Base-by-base conservation (phyloP, 2,888 invertebrate species). In the Neoitamus cyanurus region DNA sequence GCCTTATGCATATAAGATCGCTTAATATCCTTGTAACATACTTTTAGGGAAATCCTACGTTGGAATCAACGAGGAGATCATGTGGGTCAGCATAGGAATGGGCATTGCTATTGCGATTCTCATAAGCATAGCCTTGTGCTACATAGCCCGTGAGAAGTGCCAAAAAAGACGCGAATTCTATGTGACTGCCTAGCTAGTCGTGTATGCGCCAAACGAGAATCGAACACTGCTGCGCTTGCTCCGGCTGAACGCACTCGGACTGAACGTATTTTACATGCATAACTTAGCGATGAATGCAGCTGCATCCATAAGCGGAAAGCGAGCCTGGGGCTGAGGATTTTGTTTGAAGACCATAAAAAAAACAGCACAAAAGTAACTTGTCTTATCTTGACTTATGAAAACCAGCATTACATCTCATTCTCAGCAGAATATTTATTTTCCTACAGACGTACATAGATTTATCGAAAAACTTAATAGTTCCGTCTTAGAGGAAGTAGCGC, bases 41-140 rank as follows among this genome's bases (percentile, higher is more conserved):
- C 48, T 83, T 75, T n/a, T 92, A 96, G 96, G 96, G 84, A 94
- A 95, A 88, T 95, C 95, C 34, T 95, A 96, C 89, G 95, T 95
- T 88, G 96, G 96, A 85, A 95, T 96, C 90, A 96, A 96, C 91
- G 96, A 96, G 90, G 96, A 96, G 91, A 96, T 96, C 88, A 96
- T 96, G 89, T 96, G 96, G 96, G 96, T 96, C 89, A 96, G 96
- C 92, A 96, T 96, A 90, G 96, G 96, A 83, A 91, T 91, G 91
- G 91, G 91, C 83, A 90, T 90, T 20, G 90, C 96, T 84, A 96
- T 96, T 88, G 95, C 95, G 6, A 93, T 96, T 3, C 93, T 96
- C 82, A 96, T 96, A 90, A 95, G 95, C 30, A 95, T 96, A 88
- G 96, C 96, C 0, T 92, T 96, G 13, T 96, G 96, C 92, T 96